Percentiles rank a stretch among this genome's conserved stretches.
These are phyloP conservation scores for Cephus pygmeus DNA, from an alignment of 2,888 invertebrate genomes.

Conservation along the genomic window DNA sequence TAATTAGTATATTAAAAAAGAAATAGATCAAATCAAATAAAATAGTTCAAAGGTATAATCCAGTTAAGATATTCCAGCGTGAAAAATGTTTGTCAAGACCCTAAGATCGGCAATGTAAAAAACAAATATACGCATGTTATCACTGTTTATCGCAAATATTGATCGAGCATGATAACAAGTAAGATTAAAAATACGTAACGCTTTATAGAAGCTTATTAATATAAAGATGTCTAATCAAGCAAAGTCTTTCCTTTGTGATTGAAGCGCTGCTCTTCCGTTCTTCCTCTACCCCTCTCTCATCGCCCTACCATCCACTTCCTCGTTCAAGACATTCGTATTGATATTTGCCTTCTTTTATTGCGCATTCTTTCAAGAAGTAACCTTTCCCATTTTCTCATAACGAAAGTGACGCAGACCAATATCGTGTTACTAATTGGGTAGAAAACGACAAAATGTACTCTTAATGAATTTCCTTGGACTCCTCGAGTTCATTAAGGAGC, in stretches of 20 bases:
- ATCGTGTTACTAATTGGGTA: constrained; percentile 31
- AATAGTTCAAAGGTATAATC: neutral
- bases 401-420: constrained; percentile 20
- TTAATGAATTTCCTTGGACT: constrained; percentile 18
- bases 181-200: constrained; percentile 20
- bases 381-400: constrained; percentile 4
- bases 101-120: neutral
- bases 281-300: neutral
- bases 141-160: constrained; percentile 27
- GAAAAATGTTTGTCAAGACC: neutral
- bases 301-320: neutral
- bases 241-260: constrained; percentile 11
- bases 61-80: neutral
- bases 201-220: constrained; percentile 31
- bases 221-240: constrained; percentile 18
- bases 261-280: constrained; percentile 2
- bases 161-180: constrained; percentile 21
- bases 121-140: neutral
- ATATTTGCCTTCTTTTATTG: constrained; percentile 49
- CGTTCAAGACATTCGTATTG: constrained; percentile 33
- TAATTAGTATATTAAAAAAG: neutral
- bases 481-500: neutral
- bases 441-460: constrained; percentile 12
- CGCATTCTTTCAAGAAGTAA: constrained; percentile 15
- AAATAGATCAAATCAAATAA: neutral